phyloP scores from a whole-genome alignment of 2,888 invertebrate genomes.

The Acanthosepion pharaonis region DNA sequence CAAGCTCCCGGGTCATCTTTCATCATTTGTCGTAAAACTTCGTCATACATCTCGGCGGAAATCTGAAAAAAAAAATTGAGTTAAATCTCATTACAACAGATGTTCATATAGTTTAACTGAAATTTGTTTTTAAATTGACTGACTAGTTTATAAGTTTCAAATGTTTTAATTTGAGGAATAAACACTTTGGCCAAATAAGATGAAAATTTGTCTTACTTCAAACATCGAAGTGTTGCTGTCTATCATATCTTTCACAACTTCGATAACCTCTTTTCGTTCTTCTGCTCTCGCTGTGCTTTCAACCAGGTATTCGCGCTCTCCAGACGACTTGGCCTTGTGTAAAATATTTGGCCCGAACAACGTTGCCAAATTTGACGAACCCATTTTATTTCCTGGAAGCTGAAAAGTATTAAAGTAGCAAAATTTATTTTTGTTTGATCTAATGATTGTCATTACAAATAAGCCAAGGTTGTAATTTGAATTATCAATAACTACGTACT shows the following conservation, averaged over 20 bases:
- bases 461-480: too few relatives aligned
- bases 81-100: too few relatives aligned
- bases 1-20: conserved; percentile 88
- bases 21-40: conserved; percentile 88
- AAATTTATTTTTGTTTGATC: neutral
- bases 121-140: too few relatives aligned
- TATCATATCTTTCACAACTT: conserved; percentile 86
- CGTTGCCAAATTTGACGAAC: conserved; percentile 91
- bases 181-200: neutral
- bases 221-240: conserved; percentile 84
- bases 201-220: conserved; percentile 76
- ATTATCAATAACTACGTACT: too few relatives aligned
- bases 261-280: conserved; percentile 90
- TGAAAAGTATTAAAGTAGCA: conserved; percentile 58
- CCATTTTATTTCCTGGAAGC: conserved; percentile 93
- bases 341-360: conserved; percentile 94
- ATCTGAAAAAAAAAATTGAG: conserved; percentile 74
- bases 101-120: too few relatives aligned
- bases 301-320: conserved; percentile 69
- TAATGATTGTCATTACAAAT: too few relatives aligned
- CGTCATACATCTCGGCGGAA: conserved; percentile 87
- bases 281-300: conserved; percentile 79
- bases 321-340: conserved; percentile 77
- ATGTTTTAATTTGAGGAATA: neutral
- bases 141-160: neutral